These are phyloP conservation scores for Leptodirus hochenwartii DNA, from an alignment of 2,888 invertebrate species.

Conservation along the genomic window DNA sequence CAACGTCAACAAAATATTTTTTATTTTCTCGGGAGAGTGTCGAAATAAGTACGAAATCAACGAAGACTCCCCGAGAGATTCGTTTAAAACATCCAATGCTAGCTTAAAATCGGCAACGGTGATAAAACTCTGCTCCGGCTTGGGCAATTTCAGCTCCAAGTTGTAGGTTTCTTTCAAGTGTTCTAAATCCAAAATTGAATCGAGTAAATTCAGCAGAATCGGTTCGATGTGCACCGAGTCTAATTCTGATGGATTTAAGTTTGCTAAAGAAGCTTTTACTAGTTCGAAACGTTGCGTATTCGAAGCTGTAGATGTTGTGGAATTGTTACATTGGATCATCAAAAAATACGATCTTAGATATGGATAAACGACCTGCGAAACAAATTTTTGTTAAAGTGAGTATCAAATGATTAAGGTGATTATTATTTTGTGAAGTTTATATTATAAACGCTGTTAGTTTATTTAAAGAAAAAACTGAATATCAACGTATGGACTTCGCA, in stretches of 20 bases:
- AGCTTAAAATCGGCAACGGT: constrained; percentile 24
- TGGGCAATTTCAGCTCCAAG: constrained; percentile 21
- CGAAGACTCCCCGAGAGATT: constrained; percentile 19
- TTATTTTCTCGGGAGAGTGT: constrained; percentile 27
- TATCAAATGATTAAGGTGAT: no score
- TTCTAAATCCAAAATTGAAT: constrained; percentile 25
- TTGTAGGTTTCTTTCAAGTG: constrained; percentile 21
- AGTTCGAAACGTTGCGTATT: no score
- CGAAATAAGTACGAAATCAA: constrained; percentile 5
- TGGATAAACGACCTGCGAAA: no score
- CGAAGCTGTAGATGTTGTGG: no score
- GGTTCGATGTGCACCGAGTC: constrained; percentile 28
- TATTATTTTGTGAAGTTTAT: no score
- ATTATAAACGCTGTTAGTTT: no score
- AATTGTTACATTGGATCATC: no score
- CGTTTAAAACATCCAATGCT: constrained; percentile 30
- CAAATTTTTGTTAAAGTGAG: no score
- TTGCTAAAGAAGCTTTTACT: constrained; percentile 19
- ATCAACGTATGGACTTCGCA: no score
- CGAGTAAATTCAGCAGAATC: constrained; percentile 23
- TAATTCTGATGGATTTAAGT: constrained; percentile 16
- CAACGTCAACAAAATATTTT: constrained; percentile 32
- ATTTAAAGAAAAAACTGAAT: no score
- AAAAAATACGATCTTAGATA: no score
- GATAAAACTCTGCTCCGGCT: constrained; percentile 27